Conservation (phyloP, 2,888 invertebrate species). For the Argyresthia albistria region DNA sequence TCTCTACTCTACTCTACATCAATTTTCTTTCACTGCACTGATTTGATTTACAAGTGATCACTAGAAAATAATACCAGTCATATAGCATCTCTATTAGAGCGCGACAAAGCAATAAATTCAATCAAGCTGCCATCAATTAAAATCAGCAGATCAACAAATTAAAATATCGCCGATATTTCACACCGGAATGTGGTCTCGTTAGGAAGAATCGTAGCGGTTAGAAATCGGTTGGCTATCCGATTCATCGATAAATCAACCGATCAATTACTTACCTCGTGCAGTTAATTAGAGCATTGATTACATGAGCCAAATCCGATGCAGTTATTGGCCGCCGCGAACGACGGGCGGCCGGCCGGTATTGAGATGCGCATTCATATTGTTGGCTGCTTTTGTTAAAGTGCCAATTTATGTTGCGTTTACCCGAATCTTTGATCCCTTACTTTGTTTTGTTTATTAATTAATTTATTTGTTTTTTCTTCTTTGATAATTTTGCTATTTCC, state of each 20-base stretch:
- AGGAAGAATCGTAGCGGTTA: slow-evolving; percentile 18
- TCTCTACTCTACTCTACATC: too few relatives aligned
- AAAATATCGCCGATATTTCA: slow-evolving; percentile 4
- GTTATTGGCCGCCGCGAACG: slow-evolving; percentile 4
- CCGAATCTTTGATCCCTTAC: slow-evolving; percentile 12
- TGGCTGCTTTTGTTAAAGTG: slow-evolving; percentile 16
- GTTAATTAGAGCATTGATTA: slow-evolving; percentile 7
- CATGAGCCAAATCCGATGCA: slow-evolving; percentile 5
- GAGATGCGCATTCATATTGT: slow-evolving; percentile 3
- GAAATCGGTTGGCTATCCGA: slow-evolving; percentile 16
- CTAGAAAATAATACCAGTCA: too few relatives aligned
- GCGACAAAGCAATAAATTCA: background rate
- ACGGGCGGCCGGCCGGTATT: slow-evolving; percentile 7
- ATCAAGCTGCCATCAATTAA: background rate
- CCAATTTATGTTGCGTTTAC: slow-evolving; percentile 26
- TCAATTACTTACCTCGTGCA: slow-evolving; percentile 18
- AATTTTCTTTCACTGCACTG: too few relatives aligned
- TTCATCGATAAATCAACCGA: slow-evolving; percentile 26
- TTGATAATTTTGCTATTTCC: too few relatives aligned
- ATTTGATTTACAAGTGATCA: too few relatives aligned
- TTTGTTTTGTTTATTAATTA: too few relatives aligned
- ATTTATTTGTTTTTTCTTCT: too few relatives aligned
- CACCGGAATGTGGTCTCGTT: slow-evolving; percentile 22
- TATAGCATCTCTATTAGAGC: background rate
- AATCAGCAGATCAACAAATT: background rate